Evolutionary conservation across 2,888 invertebrate genomes (phyloP).

Genomic region (Lamproptera curius): DNA sequence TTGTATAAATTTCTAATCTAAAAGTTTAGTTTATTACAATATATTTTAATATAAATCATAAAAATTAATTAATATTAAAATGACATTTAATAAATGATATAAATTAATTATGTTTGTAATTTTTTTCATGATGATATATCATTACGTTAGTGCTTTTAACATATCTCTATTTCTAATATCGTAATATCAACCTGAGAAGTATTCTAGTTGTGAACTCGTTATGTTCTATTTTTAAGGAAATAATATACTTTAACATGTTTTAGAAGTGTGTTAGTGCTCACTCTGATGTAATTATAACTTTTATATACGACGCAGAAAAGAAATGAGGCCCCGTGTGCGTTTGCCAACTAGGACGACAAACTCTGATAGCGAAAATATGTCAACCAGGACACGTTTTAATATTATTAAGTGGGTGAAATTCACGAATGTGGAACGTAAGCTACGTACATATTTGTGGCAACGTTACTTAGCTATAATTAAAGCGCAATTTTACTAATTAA

Average conservation of each 20-base stretch:
- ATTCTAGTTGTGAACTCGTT: too few species aligned
- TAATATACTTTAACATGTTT: conserved; percentile 3
- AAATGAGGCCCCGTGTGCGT: conserved; percentile 3
- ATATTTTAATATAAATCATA: too few species aligned
- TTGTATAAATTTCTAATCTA: too few species aligned
- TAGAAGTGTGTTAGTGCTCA: conserved; percentile 3
- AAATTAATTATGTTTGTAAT: too few species aligned
- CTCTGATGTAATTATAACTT: conserved; percentile 6
- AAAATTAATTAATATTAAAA: too few species aligned
- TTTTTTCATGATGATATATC: too few species aligned
- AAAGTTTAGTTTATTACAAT: too few species aligned
- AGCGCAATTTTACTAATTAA: neutral
- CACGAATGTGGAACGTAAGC: neutral
- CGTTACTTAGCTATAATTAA: neutral
- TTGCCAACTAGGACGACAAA: conserved; percentile 15
- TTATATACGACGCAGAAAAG: conserved; percentile 11
- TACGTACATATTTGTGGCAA: neutral
- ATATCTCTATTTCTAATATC: too few species aligned
- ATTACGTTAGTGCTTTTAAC: too few species aligned
- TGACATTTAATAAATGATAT: too few species aligned
- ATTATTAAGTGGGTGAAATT: neutral
- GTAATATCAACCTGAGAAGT: too few species aligned
- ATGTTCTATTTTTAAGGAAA: neutral
- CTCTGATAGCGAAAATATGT: conserved; percentile 10
- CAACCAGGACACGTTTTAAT: conserved; percentile 6